Evolutionary conservation across 2,888 invertebrate genomes (phyloP).

Genomic region (Seira ritae): DNA sequence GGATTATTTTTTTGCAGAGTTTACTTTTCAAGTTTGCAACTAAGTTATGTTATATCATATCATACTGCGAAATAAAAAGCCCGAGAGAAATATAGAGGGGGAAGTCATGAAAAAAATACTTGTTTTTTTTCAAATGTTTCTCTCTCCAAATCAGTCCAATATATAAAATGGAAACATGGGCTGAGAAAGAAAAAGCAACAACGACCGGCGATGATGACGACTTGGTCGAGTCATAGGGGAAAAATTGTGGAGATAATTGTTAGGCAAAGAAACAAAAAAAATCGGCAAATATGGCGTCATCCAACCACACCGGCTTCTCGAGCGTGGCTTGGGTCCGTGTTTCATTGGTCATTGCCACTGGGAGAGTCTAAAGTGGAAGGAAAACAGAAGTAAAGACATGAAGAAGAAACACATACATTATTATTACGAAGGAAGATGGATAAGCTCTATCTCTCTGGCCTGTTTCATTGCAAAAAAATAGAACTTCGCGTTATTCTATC

Average conservation of each 20-base stretch:
- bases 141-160: background rate
- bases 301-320: conserved; percentile 64
- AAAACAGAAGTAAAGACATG: conserved; percentile 18
- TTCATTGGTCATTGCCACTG: conserved; percentile 72
- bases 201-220: background rate
- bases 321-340: conserved; percentile 70
- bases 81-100: background rate
- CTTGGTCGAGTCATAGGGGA: conserved; percentile 22
- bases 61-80: background rate
- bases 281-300: conserved; percentile 72
- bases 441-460: conserved; percentile 12
- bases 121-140: background rate
- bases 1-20: background rate
- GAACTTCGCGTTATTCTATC: background rate
- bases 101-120: too few species aligned
- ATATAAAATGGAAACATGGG: background rate
- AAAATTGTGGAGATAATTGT: conserved; percentile 46
- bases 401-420: conserved; percentile 43
- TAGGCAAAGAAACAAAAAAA: conserved; percentile 43
- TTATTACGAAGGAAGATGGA: conserved; percentile 30
- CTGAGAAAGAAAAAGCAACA: background rate
- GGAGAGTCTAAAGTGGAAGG: conserved; percentile 66
- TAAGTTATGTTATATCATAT: too few species aligned
- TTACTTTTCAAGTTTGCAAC: conserved; percentile 1
- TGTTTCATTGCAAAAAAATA: background rate